Evolutionary conservation across 2,888 invertebrate genomes (phyloP).

Genomic region (Scaeva pyrastri): DNA sequence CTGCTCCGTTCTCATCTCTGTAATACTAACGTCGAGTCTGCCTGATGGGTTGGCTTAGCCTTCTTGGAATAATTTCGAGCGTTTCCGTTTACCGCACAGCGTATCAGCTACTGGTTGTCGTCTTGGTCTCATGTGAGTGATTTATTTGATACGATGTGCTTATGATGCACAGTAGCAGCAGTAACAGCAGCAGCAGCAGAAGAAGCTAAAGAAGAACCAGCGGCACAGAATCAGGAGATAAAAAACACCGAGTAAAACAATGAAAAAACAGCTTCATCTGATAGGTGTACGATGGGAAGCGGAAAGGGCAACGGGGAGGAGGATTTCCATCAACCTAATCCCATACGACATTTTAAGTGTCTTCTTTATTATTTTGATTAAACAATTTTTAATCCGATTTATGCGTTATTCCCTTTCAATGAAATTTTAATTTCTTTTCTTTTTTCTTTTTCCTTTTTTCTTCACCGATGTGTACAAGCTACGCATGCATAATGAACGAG

Average conservation of each 20-base stretch:
- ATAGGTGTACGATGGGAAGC: neutral
- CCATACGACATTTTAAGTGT: conserved; percentile 78
- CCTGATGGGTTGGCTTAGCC: conserved; percentile 31
- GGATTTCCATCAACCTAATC: conserved; percentile 71
- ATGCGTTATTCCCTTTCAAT: conserved; percentile 76
- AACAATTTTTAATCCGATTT: conserved; percentile 78
- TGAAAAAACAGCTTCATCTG: conserved; percentile 25
- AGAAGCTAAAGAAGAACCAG: too few relatives aligned
- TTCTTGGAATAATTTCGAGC: conserved; percentile 69
- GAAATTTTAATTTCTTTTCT: conserved; percentile 74
- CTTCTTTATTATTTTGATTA: conserved; percentile 78
- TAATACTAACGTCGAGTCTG: neutral
- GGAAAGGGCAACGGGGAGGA: neutral
- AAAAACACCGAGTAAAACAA: conserved; percentile 29
- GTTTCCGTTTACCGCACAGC: conserved; percentile 66
- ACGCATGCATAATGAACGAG: conserved; percentile 54
- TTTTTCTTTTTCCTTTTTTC: neutral
- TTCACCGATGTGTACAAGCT: neutral
- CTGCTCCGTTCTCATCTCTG: neutral
- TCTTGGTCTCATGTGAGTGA: conserved; percentile 72
- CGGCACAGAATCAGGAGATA: neutral
- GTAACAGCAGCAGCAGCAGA: neutral
- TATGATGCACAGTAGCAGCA: conserved; percentile 58
- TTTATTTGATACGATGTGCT: conserved; percentile 70
- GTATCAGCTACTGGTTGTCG: conserved; percentile 43